Conservation (phyloP, 30 jellyfish, hydroid and myxozoan species). For the Chironex yamaguchii region DNA sequence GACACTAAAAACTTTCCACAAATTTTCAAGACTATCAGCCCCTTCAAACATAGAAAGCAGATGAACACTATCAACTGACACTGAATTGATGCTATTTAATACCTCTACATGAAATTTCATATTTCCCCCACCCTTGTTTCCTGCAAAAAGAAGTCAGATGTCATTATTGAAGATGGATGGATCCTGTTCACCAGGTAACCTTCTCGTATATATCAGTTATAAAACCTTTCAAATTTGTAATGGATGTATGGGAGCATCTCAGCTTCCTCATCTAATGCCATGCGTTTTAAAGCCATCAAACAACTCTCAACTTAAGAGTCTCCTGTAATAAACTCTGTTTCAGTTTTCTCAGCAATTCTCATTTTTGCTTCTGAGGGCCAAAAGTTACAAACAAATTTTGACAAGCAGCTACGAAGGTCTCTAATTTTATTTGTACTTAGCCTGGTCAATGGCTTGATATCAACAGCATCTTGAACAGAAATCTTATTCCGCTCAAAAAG, state of each 20-base stretch:
- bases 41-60: slow-evolving; percentile 26
- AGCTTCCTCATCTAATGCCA: background rate
- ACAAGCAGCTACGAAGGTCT: slow-evolving; percentile 6
- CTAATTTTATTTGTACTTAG: background rate
- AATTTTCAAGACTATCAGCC: slow-evolving; percentile 9
- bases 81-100: background rate
- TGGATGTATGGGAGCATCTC: background rate
- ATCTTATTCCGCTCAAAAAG: background rate
- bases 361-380: slow-evolving; percentile 3
- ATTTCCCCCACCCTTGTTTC: slow-evolving; percentile 22
- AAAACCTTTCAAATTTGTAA: background rate
- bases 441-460: slow-evolving; percentile 15
- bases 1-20: background rate
- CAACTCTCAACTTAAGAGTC: background rate
- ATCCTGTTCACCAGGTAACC: background rate
- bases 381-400: background rate
- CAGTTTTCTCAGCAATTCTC: background rate
- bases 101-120: background rate
- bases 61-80: slow-evolving; percentile 21
- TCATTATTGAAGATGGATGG: slow-evolving; percentile 1
- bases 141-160: slow-evolving; percentile 10
- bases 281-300: background rate
- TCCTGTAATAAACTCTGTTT: background rate
- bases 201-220: too few species aligned
- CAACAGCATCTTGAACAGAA: slow-evolving; percentile 11